A percentile compares a stretch with the other conserved stretches of the same genome.
These are phyloP conservation scores for Syngnathus acus DNA, from an alignment of 2,797 vertebrate genomes.

Conservation along the genomic window DNA sequence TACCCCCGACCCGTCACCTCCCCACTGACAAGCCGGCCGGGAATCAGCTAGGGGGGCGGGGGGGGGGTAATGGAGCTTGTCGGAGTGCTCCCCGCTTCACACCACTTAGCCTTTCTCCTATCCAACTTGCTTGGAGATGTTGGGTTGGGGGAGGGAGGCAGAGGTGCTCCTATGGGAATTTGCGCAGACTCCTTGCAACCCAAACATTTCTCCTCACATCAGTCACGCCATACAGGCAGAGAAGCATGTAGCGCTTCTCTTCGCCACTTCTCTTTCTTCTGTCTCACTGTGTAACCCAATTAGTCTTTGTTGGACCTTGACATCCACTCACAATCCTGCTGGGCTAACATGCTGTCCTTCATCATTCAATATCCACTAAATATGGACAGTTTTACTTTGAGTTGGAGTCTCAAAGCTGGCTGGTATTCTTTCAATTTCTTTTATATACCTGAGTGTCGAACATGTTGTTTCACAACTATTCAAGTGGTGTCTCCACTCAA, in stretches of 20 bases:
- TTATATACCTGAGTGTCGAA: neutral
- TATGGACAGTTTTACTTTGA: neutral
- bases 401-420: neutral
- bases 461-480: neutral
- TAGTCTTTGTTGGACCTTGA: conserved; percentile 14
- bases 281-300: conserved; percentile 23
- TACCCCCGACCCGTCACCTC: conserved; percentile 44
- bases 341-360: conserved; percentile 40
- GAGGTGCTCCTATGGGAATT: conserved; percentile 42
- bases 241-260: conserved; percentile 24
- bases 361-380: conserved; percentile 21
- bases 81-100: conserved; percentile 64
- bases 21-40: conserved; percentile 57
- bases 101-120: conserved; percentile 67
- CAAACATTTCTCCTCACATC: conserved; percentile 73
- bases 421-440: neutral
- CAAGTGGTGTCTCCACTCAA: no score
- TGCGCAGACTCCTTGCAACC: conserved; percentile 58
- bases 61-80: conserved; percentile 70
- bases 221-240: conserved; percentile 53
- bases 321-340: conserved; percentile 50
- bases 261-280: conserved; percentile 19
- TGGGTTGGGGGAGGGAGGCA: conserved; percentile 11
- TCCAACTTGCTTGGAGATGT: conserved; percentile 33
- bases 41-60: conserved; percentile 43